These are phyloP conservation scores for Rhopalosiphum nymphaeae DNA, from an alignment of 2,888 invertebrate genomes.

Conservation along the genomic window DNA sequence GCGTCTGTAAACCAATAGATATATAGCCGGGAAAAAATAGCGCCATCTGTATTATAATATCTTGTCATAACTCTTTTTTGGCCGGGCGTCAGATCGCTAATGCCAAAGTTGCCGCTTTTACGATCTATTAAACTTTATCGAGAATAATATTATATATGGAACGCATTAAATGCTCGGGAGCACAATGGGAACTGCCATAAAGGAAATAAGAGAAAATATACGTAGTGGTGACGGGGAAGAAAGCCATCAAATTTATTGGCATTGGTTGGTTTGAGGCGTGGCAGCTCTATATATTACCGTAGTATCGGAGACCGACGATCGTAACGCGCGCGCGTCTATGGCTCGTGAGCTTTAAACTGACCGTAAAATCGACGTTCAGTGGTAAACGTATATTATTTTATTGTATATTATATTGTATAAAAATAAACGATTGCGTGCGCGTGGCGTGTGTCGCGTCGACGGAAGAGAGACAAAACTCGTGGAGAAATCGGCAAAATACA, in stretches of 20 bases:
- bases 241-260: slow-evolving; percentile 51
- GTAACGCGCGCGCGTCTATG: background rate
- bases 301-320: background rate
- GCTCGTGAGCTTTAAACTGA: slow-evolving; percentile 32
- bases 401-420: background rate
- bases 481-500: background rate
- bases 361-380: slow-evolving; percentile 34
- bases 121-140: slow-evolving; percentile 62
- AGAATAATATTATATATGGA: slow-evolving; percentile 25
- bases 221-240: background rate
- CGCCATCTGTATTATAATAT: background rate
- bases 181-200: slow-evolving; percentile 34
- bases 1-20: background rate
- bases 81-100: slow-evolving; percentile 51
- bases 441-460: background rate
- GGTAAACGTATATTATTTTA: background rate
- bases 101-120: slow-evolving; percentile 55
- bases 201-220: slow-evolving; percentile 4
- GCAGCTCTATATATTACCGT: background rate
- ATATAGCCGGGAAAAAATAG: background rate
- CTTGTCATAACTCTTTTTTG: slow-evolving; percentile 25
- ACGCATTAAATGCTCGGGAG: slow-evolving; percentile 26
- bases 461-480: background rate
- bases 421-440: background rate
- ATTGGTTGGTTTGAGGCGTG: slow-evolving; percentile 38